These are phyloP conservation scores for Nycticorax nycticorax DNA, from an alignment of 2,113 vertebrate species.

Conservation along the genomic window DNA sequence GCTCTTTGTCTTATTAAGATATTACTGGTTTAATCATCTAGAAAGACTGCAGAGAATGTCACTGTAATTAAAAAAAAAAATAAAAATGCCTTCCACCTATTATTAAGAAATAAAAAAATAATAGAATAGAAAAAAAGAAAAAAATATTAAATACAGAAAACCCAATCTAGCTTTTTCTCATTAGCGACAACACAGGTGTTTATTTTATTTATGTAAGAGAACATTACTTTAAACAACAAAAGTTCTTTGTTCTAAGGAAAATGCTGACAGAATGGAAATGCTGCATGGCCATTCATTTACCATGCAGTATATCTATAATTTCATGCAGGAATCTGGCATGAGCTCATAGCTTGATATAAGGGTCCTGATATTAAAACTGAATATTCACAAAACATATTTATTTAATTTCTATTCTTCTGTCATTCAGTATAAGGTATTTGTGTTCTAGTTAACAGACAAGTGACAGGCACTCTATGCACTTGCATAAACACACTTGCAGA, in stretches of 20 bases:
- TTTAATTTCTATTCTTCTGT: background rate
- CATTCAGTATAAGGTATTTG: background rate
- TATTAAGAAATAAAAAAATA: background rate
- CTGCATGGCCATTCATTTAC: background rate
- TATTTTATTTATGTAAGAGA: background rate
- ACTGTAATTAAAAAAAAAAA: background rate
- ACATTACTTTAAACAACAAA: background rate
- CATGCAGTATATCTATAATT: background rate
- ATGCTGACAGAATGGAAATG: background rate
- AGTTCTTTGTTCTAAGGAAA: background rate
- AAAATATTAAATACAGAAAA: background rate
- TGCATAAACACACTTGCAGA: background rate
- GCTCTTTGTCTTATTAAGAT: background rate
- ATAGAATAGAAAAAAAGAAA: background rate
- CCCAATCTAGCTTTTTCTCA: background rate
- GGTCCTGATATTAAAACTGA: background rate
- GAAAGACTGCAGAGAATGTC: background rate
- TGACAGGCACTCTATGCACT: background rate
- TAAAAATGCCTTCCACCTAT: too few species aligned
- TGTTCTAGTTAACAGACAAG: background rate
- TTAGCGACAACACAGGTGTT: background rate
- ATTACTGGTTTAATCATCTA: background rate
- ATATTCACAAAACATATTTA: background rate
- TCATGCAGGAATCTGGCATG: background rate
- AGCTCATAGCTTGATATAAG: background rate